Conservation (phyloP, 2,797 vertebrate species). For the Sebastes jordani region DNA sequence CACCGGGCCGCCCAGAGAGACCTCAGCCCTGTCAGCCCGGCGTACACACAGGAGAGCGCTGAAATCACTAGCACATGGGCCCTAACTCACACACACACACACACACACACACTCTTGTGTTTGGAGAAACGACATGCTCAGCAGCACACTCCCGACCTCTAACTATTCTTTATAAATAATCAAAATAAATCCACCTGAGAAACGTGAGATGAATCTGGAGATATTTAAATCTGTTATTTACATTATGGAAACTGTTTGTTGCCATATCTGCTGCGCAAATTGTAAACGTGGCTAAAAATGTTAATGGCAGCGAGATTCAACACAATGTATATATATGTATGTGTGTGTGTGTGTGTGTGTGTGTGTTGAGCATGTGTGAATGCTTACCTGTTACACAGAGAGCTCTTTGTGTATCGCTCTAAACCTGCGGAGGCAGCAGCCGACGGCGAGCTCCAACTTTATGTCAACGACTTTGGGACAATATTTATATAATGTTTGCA, state of each 20-base stretch:
- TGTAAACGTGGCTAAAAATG: constrained; percentile 12
- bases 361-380: constrained; percentile 51
- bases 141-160: constrained; percentile 46
- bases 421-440: constrained; percentile 48
- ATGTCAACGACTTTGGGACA: constrained; percentile 65
- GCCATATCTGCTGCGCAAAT: not conserved
- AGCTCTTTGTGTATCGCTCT: constrained; percentile 67
- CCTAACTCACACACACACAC: constrained; percentile 45
- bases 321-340: not conserved
- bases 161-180: constrained; percentile 47
- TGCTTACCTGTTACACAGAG: constrained; percentile 68
- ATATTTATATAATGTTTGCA: constrained; percentile 77
- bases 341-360: not conserved
- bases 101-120: constrained; percentile 54
- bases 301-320: constrained; percentile 15
- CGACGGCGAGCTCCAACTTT: constrained; percentile 57
- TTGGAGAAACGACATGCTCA: constrained; percentile 59
- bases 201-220: constrained; percentile 50
- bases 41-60: constrained; percentile 50
- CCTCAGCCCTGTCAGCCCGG: constrained; percentile 63
- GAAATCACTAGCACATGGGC: constrained; percentile 82
- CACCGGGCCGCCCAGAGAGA: constrained; percentile 45
- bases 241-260: not conserved
- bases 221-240: constrained; percentile 31
- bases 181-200: constrained; percentile 66